Conservation (phyloP, 2,113 vertebrate species). For the sheep (Ovis aries) region ARS-UI_Ramb_v3.0 NC_056055.1:134803501-134804000, state of each 20-base stretch:
- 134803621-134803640: not conserved
- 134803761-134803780: not conserved
- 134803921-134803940: not conserved
- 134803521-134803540: not conserved
- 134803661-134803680: not conserved
- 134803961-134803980: not conserved
- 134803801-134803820: not conserved
- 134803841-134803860: not conserved
- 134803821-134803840: not conserved
- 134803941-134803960: not conserved
- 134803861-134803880: not conserved
- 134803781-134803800: not conserved
- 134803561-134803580: not conserved
- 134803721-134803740: not conserved
- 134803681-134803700: not conserved
- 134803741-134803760: not conserved
- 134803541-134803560: not conserved
- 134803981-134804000: not conserved
- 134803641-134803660: not conserved
- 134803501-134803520: conserved; percentile 10
- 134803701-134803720: not conserved
- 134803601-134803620: not conserved
- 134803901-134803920: not conserved
- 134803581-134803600: not conserved
- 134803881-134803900: not conserved